Base-by-base conservation (phyloP, 1,140 invertebrate genomes). In the Orchestia grillus region DNA sequence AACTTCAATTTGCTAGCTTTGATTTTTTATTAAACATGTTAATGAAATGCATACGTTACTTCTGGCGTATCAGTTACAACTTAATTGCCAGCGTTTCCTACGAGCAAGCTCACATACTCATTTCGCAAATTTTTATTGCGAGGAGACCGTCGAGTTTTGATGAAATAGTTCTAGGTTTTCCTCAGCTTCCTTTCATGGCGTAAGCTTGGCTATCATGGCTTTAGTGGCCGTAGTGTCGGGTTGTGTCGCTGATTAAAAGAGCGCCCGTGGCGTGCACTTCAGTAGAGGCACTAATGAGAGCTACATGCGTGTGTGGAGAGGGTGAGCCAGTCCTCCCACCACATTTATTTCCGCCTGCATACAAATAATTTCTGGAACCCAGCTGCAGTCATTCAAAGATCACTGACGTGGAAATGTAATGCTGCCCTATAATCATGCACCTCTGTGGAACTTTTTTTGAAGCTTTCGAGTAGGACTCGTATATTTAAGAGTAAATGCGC, bases 271-370 rank as follows among this genome's bases (percentile, higher is more conserved):
- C 42, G 88, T 8, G 88, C 41, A 1, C 36, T 90, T 90, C 42
- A 90, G 88, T 44, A 90, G 88, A 42, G 88, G 41, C 88, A 42
- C 88, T 90, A 90, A 90, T 90, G 88, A 90, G 88, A 42, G 4
- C 42, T 41, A 44, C 88, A 11, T 77, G 36, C 36, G 36, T 77
- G 28, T 36, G 62, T 77, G 47, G 6, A 77, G 62, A 36, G 62
- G 36, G 88, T 42, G 88, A 28, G 88, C 88, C 43, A 44, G 88
- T 8, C 88, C 41, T 90, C 28, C 43, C 41, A 23, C 43, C 42
- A 11, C 88, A 90, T 23, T 90, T n/a, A n/a, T n/a, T 41, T 8
- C 88, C 43, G 41, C 88, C 4, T 90, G 88, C 88, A 90, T 90
- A 42, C 88, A 42, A 90, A 90, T 90, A 90, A 90, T 44, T 90